Evolutionary conservation across 2,113 vertebrate genomes (phyloP).

Genomic region (Grantiella picta): DNA sequence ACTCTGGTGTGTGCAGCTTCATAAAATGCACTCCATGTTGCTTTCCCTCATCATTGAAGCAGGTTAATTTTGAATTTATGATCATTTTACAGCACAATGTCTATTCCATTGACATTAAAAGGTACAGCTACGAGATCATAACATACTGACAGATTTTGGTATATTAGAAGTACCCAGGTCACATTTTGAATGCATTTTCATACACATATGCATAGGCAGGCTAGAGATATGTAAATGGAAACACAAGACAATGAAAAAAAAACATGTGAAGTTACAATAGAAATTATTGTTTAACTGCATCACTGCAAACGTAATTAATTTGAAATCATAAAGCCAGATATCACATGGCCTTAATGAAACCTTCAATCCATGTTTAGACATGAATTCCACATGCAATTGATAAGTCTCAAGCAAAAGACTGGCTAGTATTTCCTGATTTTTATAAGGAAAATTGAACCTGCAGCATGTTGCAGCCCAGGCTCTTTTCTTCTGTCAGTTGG

Average conservation of each 20-base stretch:
- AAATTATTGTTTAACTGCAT: background rate
- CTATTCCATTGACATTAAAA: background rate
- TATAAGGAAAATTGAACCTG: background rate
- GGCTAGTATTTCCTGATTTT: background rate
- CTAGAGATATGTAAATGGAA: background rate
- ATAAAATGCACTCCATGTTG: background rate
- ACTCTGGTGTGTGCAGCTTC: background rate
- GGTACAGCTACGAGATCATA: background rate
- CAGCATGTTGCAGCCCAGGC: background rate
- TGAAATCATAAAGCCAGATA: background rate
- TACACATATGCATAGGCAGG: background rate
- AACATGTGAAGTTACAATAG: background rate
- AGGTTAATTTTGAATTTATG: background rate
- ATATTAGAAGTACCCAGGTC: background rate
- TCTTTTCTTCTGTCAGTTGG: background rate
- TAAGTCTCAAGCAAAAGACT: background rate
- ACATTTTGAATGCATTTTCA: background rate
- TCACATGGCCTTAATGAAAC: background rate
- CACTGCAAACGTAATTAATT: background rate
- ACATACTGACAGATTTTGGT: background rate
- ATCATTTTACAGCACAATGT: background rate
- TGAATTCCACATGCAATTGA: background rate
- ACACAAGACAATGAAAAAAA: background rate
- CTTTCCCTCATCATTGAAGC: background rate
- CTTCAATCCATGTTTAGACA: background rate